phyloP scores from a whole-genome alignment of 1,140 invertebrate species.

The Helicoverpa armigera region DNA sequence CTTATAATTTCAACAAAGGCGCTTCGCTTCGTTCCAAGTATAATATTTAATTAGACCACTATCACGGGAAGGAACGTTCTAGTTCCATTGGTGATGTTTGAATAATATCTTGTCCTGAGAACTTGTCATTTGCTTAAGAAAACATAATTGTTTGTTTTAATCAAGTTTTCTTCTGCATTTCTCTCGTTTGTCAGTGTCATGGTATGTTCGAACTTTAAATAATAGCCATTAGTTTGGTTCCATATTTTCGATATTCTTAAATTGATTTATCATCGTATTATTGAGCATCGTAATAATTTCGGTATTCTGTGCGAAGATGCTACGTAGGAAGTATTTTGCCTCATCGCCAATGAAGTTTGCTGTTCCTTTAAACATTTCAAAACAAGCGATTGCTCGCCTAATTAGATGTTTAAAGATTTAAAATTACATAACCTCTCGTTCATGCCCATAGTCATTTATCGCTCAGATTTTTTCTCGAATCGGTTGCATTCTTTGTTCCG shows the following conservation, averaged over 20 bases:
- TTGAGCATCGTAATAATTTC: too few species aligned
- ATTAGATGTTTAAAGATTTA: not conserved
- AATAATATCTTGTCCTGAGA: conserved; percentile 4
- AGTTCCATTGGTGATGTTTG: conserved; percentile 29
- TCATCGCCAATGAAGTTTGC: too few species aligned
- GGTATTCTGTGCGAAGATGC: too few species aligned
- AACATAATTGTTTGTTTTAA: not conserved
- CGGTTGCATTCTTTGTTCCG: conserved; percentile 8
- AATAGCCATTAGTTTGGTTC: too few species aligned
- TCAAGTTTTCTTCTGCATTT: not conserved
- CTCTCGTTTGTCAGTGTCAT: not conserved
- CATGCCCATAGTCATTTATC: not conserved
- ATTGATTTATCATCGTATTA: too few species aligned
- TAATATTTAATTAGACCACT: conserved; percentile 44
- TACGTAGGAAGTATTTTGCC: too few species aligned
- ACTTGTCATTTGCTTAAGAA: not conserved
- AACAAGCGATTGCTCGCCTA: not conserved
- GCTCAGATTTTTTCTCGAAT: not conserved
- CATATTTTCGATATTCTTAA: too few species aligned
- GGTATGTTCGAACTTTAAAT: not conserved
- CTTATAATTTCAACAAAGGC: conserved; percentile 42
- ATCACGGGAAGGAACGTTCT: conserved; percentile 10
- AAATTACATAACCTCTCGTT: conserved; percentile 5
- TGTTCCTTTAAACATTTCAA: not conserved
- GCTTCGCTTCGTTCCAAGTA: conserved; percentile 18